Evolutionary conservation across 2,888 invertebrate genomes (phyloP).

Genomic region (Lymantria dispar): DNA sequence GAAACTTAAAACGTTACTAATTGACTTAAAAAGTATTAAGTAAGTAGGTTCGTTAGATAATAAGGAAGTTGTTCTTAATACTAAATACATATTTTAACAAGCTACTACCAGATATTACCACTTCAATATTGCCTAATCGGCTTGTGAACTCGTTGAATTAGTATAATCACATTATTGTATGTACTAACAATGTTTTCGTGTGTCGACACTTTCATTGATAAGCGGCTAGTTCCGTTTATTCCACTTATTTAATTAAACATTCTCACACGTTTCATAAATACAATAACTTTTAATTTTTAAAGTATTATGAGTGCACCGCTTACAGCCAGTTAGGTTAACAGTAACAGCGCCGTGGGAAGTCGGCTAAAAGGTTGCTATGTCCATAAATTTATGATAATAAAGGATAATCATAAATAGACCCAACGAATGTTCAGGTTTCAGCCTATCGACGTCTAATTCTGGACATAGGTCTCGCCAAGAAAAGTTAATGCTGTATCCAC

Average conservation of each 20-base stretch:
- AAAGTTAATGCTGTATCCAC: no score
- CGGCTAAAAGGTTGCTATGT: constrained; percentile 58
- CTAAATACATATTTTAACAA: background rate
- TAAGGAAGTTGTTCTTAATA: constrained; percentile 4
- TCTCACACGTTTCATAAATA: constrained; percentile 76
- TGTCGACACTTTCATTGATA: constrained; percentile 66
- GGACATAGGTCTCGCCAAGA: no score
- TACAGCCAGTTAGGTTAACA: constrained; percentile 76
- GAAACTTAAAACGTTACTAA: background rate
- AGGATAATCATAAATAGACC: constrained; percentile 13
- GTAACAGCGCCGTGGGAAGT: constrained; percentile 75
- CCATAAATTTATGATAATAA: constrained; percentile 31
- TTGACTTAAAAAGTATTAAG: background rate
- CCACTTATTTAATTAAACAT: constrained; percentile 79
- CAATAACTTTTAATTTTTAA: constrained; percentile 79
- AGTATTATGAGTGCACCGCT: constrained; percentile 75
- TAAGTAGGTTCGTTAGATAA: background rate
- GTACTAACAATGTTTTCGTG: constrained; percentile 39
- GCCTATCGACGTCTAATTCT: no score
- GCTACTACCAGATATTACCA: constrained; percentile 5
- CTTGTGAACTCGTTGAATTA: constrained; percentile 48
- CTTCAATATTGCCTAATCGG: constrained; percentile 52
- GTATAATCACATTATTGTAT: constrained; percentile 45
- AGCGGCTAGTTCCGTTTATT: constrained; percentile 64
- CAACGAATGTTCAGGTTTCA: no score